Conservation (phyloP, 2,888 invertebrate species). For the Hedychridium roseum region DNA sequence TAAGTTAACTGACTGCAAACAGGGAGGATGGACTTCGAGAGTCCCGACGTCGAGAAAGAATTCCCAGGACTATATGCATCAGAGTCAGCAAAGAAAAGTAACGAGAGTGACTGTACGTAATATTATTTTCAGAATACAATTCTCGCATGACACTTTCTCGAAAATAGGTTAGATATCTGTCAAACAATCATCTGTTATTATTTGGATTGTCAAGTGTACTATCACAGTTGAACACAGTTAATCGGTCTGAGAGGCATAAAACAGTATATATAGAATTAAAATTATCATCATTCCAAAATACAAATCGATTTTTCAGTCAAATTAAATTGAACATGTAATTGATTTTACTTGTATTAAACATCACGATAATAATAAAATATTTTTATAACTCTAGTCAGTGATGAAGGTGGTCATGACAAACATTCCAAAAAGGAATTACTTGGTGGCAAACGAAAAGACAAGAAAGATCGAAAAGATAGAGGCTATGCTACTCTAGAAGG, state of each 20-base stretch:
- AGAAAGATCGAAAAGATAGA: conserved; percentile 86
- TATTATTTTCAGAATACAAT: conserved; percentile 6
- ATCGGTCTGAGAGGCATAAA: too few relatives aligned
- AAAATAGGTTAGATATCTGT: conserved; percentile 38
- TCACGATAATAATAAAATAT: too few relatives aligned
- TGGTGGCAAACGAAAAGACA: conserved; percentile 81
- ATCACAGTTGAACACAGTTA: too few relatives aligned
- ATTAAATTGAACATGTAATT: too few relatives aligned
- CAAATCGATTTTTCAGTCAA: too few relatives aligned
- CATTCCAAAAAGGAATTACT: conserved; percentile 81
- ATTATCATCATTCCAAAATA: too few relatives aligned
- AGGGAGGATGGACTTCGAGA: conserved; percentile 78
- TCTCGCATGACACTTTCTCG: not conserved
- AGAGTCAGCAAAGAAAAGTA: conserved; percentile 78
- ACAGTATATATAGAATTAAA: too few relatives aligned
- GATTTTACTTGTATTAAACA: too few relatives aligned
- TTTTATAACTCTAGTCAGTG: conserved; percentile 72
- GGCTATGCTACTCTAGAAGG: conserved; percentile 94
- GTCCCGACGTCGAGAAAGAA: conserved; percentile 89
- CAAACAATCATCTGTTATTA: too few relatives aligned
- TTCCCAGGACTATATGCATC: conserved; percentile 89
- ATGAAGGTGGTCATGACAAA: conserved; percentile 78
- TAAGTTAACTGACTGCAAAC: not conserved
- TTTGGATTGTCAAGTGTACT: too few relatives aligned
- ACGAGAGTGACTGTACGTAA: conserved; percentile 84